Percentiles rank a stretch among this genome's conserved stretches.
phyloP scores from a whole-genome alignment of 2,888 invertebrate genomes.

The Electrophaes corylata region DNA sequence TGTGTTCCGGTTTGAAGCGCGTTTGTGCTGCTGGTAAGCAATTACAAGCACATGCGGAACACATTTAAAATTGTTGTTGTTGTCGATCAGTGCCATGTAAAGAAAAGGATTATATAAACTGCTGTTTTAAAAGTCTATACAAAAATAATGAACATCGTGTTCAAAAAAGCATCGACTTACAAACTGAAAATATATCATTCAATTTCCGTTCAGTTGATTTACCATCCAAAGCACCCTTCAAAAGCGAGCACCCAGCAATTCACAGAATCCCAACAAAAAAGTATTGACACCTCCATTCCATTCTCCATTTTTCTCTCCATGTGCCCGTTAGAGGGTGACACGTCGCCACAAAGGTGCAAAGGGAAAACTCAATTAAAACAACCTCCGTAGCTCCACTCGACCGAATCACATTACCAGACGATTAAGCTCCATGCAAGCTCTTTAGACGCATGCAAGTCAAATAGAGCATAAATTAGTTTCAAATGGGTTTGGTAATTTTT shows the following conservation, averaged over 20 bases:
- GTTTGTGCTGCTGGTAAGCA: too few species aligned
- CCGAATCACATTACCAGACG: conserved; percentile 63
- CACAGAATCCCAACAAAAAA: conserved; percentile 23
- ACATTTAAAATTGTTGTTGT: too few species aligned
- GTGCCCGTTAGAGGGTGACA: conserved; percentile 54
- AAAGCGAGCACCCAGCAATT: conserved; percentile 21
- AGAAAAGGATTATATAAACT: too few species aligned
- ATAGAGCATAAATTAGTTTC: conserved; percentile 41
- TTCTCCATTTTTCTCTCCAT: conserved; percentile 35
- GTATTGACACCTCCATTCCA: conserved; percentile 44
- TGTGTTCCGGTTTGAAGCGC: too few species aligned
- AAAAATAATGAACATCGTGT: too few species aligned
- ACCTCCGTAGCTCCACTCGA: conserved; percentile 54
- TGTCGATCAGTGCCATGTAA: too few species aligned
- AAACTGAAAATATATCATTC: neutral
- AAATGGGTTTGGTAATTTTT: conserved; percentile 37
- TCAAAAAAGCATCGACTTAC: too few species aligned
- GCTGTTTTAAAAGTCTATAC: too few species aligned
- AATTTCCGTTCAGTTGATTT: neutral
- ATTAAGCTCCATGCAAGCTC: conserved; percentile 55
- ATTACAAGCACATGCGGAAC: too few species aligned
- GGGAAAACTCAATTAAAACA: conserved; percentile 76
- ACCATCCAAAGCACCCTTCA: conserved; percentile 13
- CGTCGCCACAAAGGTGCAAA: conserved; percentile 68
- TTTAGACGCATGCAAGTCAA: conserved; percentile 41